These are phyloP conservation scores for Thrips palmi DNA, from an alignment of 1,140 invertebrate genomes.

Conservation along the genomic window DNA sequence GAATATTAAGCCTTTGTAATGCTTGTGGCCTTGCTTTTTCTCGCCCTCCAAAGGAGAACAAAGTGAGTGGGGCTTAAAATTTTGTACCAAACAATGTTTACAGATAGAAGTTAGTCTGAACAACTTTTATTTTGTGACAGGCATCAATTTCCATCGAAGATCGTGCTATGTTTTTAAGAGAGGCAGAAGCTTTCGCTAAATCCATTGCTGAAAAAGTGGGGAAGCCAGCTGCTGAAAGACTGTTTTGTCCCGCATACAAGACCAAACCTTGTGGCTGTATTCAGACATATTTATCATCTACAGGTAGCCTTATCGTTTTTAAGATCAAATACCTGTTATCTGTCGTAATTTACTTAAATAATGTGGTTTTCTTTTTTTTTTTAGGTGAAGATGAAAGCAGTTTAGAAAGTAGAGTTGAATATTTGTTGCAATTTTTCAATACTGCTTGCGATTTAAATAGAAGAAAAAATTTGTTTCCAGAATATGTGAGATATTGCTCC, in stretches of 20 bases:
- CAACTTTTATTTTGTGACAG: too few species aligned
- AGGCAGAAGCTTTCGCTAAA: slow-evolving; percentile 7
- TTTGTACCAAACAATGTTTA: too few species aligned
- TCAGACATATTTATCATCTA: slow-evolving; percentile 8
- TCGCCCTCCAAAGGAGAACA: slow-evolving; percentile 6
- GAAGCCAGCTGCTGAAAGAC: slow-evolving; percentile 4
- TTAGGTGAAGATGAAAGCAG: not conserved
- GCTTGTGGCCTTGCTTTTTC: slow-evolving; percentile 7
- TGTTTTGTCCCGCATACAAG: slow-evolving; percentile 11
- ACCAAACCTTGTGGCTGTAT: slow-evolving; percentile 11
- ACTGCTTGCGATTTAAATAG: too few species aligned
- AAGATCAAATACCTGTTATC: not conserved
- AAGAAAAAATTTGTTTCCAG: too few species aligned
- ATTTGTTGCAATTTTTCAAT: too few species aligned
- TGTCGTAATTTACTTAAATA: not conserved
- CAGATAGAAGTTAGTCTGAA: too few species aligned
- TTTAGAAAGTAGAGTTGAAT: slow-evolving; percentile 1
- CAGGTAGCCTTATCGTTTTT: not conserved
- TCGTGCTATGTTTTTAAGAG: slow-evolving; percentile 4
- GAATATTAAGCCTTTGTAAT: slow-evolving; percentile 8
- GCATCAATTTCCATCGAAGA: too few species aligned
- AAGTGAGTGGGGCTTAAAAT: too few species aligned
- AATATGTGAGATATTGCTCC: too few species aligned
- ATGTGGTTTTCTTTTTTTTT: slow-evolving; percentile 6
- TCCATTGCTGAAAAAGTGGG: slow-evolving; percentile 7